Evolutionary conservation across 2,797 vertebrate species (phyloP).

Genomic region (Cyprinella venusta): DNA sequence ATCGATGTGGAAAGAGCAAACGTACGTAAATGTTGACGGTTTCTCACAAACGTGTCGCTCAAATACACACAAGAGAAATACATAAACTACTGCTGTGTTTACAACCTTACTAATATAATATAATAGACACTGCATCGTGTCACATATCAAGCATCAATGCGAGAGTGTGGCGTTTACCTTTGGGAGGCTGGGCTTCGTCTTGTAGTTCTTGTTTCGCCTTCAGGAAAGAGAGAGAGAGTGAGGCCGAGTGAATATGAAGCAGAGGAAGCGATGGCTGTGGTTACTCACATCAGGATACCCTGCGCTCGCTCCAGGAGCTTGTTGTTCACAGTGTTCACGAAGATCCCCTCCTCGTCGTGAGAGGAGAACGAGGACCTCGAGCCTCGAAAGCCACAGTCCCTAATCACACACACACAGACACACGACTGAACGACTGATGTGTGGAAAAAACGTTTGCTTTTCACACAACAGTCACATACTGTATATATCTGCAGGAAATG

Average conservation of each 20-base stretch:
- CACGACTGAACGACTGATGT: neutral
- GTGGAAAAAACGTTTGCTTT: too few species aligned
- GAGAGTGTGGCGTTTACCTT: constrained; percentile 79
- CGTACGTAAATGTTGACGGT: too few species aligned
- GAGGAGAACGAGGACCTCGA: constrained; percentile 76
- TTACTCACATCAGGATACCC: constrained; percentile 93
- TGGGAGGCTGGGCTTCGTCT: constrained; percentile 88
- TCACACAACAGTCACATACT: neutral
- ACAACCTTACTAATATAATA: too few species aligned
- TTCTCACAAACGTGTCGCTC: too few species aligned
- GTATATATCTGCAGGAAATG: neutral
- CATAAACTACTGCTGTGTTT: too few species aligned
- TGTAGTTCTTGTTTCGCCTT: constrained; percentile 96
- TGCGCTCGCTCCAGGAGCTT: constrained; percentile 95
- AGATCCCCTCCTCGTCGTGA: constrained; percentile 92
- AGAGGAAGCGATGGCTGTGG: too few species aligned
- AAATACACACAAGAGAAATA: too few species aligned
- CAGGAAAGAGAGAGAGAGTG: constrained; percentile 54
- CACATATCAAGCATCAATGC: too few species aligned
- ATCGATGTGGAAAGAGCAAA: too few species aligned
- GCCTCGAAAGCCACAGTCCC: constrained; percentile 76
- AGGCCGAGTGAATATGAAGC: neutral
- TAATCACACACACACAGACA: neutral
- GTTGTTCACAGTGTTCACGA: constrained; percentile 89
- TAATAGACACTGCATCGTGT: too few species aligned